Evolutionary conservation across 2,888 invertebrate genomes (phyloP).

Genomic region (Eretmocerus hayati): DNA sequence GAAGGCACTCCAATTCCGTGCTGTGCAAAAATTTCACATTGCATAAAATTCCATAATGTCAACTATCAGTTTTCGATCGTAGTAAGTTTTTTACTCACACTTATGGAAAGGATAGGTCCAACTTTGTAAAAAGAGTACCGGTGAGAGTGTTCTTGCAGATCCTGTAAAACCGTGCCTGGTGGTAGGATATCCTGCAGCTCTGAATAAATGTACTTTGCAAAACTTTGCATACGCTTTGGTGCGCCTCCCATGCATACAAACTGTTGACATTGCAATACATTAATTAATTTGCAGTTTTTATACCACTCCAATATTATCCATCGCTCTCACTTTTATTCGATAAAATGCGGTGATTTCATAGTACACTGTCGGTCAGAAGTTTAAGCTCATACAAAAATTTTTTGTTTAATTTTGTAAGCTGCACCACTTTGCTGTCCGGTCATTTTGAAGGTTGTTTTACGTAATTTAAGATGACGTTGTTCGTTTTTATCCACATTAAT

Average conservation of each 20-base stretch:
- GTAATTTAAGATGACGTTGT: too few species aligned
- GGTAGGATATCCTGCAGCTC: conserved; percentile 86
- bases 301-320: too few species aligned
- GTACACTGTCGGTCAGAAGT: too few species aligned
- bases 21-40: conserved; percentile 46
- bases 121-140: conserved; percentile 96
- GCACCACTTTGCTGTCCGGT: too few species aligned
- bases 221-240: conserved; percentile 87
- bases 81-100: conserved; percentile 56
- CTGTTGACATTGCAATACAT: conserved; percentile 48
- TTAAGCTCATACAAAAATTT: too few species aligned
- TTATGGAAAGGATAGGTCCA: conserved; percentile 77
- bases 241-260: conserved; percentile 97
- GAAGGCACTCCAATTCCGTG: conserved; percentile 97
- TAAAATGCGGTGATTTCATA: too few species aligned
- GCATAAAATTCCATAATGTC: not conserved
- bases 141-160: conserved; percentile 87
- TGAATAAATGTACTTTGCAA: conserved; percentile 84
- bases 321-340: too few species aligned
- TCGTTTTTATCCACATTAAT: too few species aligned
- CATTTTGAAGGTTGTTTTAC: too few species aligned
- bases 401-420: too few species aligned
- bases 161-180: conserved; percentile 77
- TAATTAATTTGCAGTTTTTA: too few species aligned
- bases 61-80: not conserved